Evolutionary conservation across 2,113 vertebrate genomes (phyloP).

Genomic region (human (Homo sapiens)): DNA sequence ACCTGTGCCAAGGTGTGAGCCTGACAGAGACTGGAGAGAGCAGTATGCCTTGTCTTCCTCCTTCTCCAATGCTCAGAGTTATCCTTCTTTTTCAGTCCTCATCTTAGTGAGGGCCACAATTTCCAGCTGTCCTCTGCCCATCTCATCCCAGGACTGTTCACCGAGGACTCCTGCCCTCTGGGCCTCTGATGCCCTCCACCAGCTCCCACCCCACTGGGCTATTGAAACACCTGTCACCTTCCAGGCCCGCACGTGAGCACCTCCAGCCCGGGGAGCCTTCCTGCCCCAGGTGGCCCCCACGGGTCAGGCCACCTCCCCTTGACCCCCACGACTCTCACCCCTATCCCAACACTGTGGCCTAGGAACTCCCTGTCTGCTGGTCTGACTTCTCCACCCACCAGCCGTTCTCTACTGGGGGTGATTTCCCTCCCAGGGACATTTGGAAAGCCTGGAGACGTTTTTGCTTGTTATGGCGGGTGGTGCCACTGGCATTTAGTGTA

Average conservation of each 20-base stretch:
- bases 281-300: accelerated
- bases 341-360: background rate
- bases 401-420: background rate
- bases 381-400: background rate
- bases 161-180: accelerated
- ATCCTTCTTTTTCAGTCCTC: accelerated
- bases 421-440: background rate
- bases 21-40: too few species aligned
- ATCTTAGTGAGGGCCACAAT: accelerated
- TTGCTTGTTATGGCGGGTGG: background rate
- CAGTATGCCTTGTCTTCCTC: accelerated
- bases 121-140: background rate
- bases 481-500: accelerated
- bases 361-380: background rate
- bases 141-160: too few species aligned
- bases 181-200: accelerated
- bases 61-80: accelerated
- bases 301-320: accelerated
- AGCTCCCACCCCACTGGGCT: too few species aligned
- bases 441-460: background rate
- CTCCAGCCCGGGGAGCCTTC: background rate
- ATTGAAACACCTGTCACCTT: accelerated
- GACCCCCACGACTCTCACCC: accelerated
- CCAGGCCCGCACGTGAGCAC: accelerated
- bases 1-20: accelerated